Percentiles rank a stretch among this genome's conserved stretches.
Evolutionary conservation across 2,888 invertebrate genomes (phyloP).

Genomic region (Drosophila maculinotata): DNA sequence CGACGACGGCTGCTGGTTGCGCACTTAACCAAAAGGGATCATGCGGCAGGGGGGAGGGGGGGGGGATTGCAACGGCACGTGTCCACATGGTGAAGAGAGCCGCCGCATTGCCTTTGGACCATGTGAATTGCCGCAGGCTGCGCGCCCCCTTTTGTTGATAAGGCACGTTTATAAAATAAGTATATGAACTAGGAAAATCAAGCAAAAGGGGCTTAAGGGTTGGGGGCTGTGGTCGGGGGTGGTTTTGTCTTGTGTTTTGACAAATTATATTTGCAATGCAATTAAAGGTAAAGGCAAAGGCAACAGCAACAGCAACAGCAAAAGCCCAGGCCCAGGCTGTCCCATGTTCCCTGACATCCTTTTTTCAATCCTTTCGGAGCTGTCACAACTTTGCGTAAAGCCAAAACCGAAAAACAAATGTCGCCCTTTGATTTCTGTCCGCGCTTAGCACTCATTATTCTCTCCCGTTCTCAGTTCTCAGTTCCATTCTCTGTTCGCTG

Average conservation of each 20-base stretch:
- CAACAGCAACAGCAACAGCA: too few relatives aligned
- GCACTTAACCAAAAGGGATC: conserved; percentile 43
- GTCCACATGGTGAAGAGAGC: too few relatives aligned
- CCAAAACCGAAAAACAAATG: conserved; percentile 28
- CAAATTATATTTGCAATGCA: conserved; percentile 61
- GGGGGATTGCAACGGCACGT: conserved; percentile 29
- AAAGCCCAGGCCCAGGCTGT: too few relatives aligned
- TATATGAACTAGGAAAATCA: not conserved
- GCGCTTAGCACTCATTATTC: conserved; percentile 15
- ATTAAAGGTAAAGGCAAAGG: conserved; percentile 40
- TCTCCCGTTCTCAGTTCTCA: not conserved
- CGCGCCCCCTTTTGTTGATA: conserved; percentile 50
- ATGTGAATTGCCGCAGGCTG: conserved; percentile 57
- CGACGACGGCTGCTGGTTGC: conserved; percentile 31
- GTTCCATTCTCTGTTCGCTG: conserved; percentile 10
- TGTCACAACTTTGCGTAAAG: conserved; percentile 60
- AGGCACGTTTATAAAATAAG: conserved; percentile 54
- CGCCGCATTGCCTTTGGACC: too few relatives aligned
- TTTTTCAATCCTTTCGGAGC: conserved; percentile 40
- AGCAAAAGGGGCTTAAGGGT: too few relatives aligned
- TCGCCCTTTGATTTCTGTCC: conserved; percentile 52
- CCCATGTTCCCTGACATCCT: conserved; percentile 14
- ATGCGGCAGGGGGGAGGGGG: conserved; percentile 4
- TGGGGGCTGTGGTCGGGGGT: not conserved
- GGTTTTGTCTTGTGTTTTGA: conserved; percentile 47